These are phyloP conservation scores for Sandelia bainsii DNA, from an alignment of 2,797 vertebrate species.

Conservation along the genomic window DNA sequence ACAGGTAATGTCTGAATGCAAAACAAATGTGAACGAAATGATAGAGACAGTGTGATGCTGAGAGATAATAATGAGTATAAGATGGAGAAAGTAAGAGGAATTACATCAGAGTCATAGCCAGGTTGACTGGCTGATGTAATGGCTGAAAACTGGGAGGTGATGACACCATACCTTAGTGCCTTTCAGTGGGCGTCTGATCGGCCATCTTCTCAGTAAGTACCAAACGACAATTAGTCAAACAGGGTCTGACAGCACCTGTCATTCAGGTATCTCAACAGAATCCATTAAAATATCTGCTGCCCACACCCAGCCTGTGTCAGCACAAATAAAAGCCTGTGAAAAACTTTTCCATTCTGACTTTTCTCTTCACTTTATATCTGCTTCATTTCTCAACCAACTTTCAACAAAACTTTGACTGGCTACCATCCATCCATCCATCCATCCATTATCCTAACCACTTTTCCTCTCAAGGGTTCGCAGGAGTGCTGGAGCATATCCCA, in stretches of 20 bases:
- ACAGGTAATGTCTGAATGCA: conserved; percentile 22
- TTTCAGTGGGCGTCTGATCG: conserved; percentile 30
- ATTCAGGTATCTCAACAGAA: conserved; percentile 13
- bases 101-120: conserved; percentile 41
- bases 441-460: too few relatives aligned
- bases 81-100: conserved; percentile 32
- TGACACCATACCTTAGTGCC: conserved; percentile 37
- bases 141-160: conserved; percentile 40
- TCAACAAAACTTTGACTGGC: not conserved
- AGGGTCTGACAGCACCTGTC: conserved; percentile 41
- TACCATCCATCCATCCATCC: too few relatives aligned
- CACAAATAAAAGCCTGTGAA: conserved; percentile 2
- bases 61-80: conserved; percentile 23
- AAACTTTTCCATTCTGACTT: conserved; percentile 11
- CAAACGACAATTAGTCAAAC: conserved; percentile 44
- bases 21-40: conserved; percentile 16
- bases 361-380: not conserved
- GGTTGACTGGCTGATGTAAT: conserved; percentile 54
- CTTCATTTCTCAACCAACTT: not conserved
- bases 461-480: too few relatives aligned
- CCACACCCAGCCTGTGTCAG: not conserved
- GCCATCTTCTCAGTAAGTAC: conserved; percentile 25
- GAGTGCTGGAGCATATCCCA: too few relatives aligned
- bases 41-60: conserved; percentile 14
- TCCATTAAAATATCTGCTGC: conserved; percentile 11